A percentile compares a stretch with the other conserved stretches of the same genome.
These are phyloP conservation scores for Salarias fasciatus DNA, from an alignment of 2,797 vertebrate genomes.

Conservation along the genomic window DNA sequence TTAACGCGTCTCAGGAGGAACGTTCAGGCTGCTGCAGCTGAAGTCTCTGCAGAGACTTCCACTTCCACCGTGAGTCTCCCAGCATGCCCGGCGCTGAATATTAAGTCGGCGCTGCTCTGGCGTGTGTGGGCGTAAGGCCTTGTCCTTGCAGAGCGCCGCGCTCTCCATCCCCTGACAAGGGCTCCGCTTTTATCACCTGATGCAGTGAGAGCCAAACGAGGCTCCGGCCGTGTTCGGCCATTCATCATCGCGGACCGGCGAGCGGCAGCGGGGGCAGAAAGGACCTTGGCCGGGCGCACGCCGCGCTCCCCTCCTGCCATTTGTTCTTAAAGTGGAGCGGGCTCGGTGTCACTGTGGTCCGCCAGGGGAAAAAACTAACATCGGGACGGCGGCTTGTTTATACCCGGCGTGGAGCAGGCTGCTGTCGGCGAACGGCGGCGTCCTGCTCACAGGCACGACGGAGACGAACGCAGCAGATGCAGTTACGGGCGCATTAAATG, in stretches of 20 bases:
- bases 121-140: conserved; percentile 70
- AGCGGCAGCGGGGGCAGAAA: conserved; percentile 72
- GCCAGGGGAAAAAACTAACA: conserved; percentile 59
- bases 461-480: no score
- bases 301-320: conserved; percentile 55
- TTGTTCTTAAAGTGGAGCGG: conserved; percentile 66
- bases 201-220: conserved; percentile 76
- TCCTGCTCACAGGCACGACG: no score
- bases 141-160: conserved; percentile 75
- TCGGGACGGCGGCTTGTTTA: conserved; percentile 52
- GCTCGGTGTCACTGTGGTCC: conserved; percentile 68
- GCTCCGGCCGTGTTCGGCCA: conserved; percentile 70
- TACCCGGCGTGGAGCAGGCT: conserved; percentile 13
- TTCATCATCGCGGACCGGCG: conserved; percentile 76
- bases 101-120: conserved; percentile 63
- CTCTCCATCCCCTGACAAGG: conserved; percentile 73
- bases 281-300: conserved; percentile 72
- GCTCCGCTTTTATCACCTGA: conserved; percentile 80
- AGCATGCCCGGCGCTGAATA: conserved; percentile 55
- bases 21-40: conserved; percentile 1
- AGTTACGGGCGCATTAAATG: conserved; percentile 40
- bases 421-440: no score
- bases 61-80: conserved; percentile 39
- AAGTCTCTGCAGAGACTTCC: conserved; percentile 14
- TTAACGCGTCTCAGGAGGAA: conserved; percentile 13